These are phyloP conservation scores for Paedocypris sp. DNA, from an alignment of 2,113 vertebrate genomes.

Conservation along the genomic window DNA sequence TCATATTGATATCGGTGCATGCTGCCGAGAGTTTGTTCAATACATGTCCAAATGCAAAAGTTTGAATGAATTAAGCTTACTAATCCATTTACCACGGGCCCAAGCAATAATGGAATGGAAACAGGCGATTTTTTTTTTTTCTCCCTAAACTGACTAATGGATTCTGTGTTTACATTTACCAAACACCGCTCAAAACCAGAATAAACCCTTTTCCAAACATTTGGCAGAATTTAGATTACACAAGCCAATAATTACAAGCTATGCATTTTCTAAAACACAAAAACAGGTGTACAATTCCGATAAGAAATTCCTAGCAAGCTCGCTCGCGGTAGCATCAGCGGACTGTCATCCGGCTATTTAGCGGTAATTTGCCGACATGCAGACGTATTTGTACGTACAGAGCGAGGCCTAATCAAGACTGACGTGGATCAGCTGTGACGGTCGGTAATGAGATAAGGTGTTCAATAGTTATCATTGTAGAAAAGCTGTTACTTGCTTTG, in stretches of 20 bases:
- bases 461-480: constrained; percentile 28
- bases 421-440: constrained; percentile 36
- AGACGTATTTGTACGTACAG: constrained; percentile 27
- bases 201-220: constrained; percentile 7
- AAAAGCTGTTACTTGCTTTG: constrained; percentile 36
- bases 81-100: constrained; percentile 9
- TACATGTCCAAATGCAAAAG: constrained; percentile 38
- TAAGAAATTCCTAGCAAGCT: constrained; percentile 27
- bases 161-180: constrained; percentile 13
- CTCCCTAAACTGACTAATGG: constrained; percentile 18
- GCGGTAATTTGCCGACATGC: constrained; percentile 29
- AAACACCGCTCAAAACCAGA: neutral
- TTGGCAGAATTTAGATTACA: constrained; percentile 5
- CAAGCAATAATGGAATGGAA: constrained; percentile 1
- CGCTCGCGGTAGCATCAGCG: constrained; percentile 1
- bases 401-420: constrained; percentile 36
- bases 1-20: constrained; percentile 21
- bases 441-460: constrained; percentile 22
- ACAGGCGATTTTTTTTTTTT: neutral
- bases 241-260: constrained; percentile 26
- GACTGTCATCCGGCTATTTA: constrained; percentile 21
- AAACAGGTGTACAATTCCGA: constrained; percentile 34
- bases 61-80: constrained; percentile 29
- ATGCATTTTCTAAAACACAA: constrained; percentile 15
- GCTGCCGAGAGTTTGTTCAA: constrained; percentile 17